These are phyloP conservation scores for Hyperoodon ampullatus DNA, from an alignment of 2,113 vertebrate species.

Conservation along the genomic window DNA sequence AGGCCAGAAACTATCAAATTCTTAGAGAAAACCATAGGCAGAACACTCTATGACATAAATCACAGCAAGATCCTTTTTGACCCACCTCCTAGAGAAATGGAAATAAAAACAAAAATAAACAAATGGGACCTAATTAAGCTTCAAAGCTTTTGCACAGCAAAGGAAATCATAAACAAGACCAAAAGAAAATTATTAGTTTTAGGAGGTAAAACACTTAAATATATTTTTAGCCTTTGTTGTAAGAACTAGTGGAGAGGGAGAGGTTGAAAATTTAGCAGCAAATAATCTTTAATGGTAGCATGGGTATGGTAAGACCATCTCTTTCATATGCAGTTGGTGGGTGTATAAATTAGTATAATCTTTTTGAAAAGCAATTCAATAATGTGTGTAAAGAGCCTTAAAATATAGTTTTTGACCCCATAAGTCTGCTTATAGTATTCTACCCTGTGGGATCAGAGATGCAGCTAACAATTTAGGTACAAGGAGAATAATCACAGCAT, in stretches of 20 bases:
- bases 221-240: constrained; percentile 35
- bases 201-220: not conserved
- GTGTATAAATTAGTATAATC: constrained; percentile 66
- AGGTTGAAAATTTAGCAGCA: constrained; percentile 47
- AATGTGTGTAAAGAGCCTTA: constrained; percentile 48
- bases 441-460: constrained; percentile 26
- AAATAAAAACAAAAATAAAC: no score
- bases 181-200: constrained; percentile 55
- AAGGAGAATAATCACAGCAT: constrained; percentile 59
- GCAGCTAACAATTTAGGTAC: constrained; percentile 40
- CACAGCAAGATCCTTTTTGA: no score
- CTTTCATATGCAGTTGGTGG: constrained; percentile 55
- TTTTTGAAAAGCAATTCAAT: constrained; percentile 65
- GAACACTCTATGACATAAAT: no score
- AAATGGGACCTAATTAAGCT: no score
- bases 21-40: no score
- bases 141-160: no score
- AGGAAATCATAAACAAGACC: no score
- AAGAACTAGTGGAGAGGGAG: not conserved
- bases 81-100: no score
- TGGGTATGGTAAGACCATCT: constrained; percentile 41
- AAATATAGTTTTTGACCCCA: constrained; percentile 38
- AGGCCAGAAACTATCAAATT: no score
- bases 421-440: constrained; percentile 16
- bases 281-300: constrained; percentile 49